Percentiles rank a stretch among this genome's conserved stretches.
Evolutionary conservation across 2,888 invertebrate species (phyloP).

Genomic region (Malacosoma neustria): DNA sequence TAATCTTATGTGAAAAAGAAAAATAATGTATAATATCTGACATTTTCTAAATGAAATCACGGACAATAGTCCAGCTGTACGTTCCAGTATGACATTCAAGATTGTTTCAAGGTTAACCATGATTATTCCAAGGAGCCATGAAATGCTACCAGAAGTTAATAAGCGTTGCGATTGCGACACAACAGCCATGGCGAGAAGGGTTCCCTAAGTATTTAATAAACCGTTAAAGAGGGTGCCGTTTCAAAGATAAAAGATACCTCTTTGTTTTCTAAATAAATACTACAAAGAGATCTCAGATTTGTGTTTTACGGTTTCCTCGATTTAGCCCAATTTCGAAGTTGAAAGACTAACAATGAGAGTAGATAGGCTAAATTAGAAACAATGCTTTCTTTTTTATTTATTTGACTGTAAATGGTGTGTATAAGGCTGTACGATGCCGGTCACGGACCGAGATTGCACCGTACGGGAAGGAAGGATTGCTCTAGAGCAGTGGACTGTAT

Average conservation of each 20-base stretch:
- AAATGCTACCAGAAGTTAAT: neutral
- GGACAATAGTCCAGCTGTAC: no score
- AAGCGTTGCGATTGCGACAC: neutral
- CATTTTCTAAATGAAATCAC: no score
- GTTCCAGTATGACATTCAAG: no score
- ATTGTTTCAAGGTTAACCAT: neutral
- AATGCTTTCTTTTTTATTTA: neutral
- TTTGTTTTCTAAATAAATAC: neutral
- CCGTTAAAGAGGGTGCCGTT: conserved; percentile 1
- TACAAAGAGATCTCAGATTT: neutral
- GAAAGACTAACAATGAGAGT: neutral
- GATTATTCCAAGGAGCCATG: neutral
- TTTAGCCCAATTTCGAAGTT: neutral
- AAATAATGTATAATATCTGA: no score
- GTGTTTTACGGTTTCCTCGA: neutral
- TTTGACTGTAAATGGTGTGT: no score
- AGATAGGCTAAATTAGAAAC: neutral
- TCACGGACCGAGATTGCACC: no score
- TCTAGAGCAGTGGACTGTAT: no score
- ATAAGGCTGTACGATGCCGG: no score
- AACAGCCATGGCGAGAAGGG: neutral
- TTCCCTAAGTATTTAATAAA: conserved; percentile 4
- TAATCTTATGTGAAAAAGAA: no score
- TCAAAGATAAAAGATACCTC: neutral
- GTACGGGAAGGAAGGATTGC: no score